phyloP scores from a whole-genome alignment of 2,797 vertebrate genomes.

The Enteromius argenteus region DNA sequence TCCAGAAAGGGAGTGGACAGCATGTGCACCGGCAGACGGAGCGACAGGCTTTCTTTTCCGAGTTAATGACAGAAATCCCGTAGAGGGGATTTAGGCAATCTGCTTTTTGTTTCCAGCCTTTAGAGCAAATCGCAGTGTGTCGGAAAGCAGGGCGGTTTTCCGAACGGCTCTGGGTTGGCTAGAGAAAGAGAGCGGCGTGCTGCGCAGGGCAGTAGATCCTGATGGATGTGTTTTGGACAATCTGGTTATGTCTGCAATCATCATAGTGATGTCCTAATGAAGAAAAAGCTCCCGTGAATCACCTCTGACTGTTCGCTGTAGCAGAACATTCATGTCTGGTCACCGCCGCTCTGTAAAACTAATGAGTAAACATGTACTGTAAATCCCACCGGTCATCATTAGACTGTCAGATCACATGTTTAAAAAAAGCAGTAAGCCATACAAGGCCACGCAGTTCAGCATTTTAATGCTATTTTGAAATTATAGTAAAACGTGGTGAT shows the following conservation, averaged over 20 bases:
- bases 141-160: background rate
- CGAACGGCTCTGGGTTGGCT: slow-evolving; percentile 7
- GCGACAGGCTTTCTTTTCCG: slow-evolving; percentile 9
- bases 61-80: slow-evolving; percentile 35
- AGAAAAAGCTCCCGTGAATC: background rate
- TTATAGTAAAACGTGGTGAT: background rate
- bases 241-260: slow-evolving; percentile 12
- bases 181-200: background rate
- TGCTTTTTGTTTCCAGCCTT: slow-evolving; percentile 38
- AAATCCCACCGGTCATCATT: slow-evolving; percentile 3
- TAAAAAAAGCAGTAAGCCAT: background rate
- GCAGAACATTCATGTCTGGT: background rate
- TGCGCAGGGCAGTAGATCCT: slow-evolving; percentile 10
- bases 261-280: slow-evolving; percentile 19
- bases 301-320: background rate
- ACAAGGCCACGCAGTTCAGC: background rate
- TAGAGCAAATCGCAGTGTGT: slow-evolving; percentile 1
- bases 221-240: slow-evolving; percentile 12
- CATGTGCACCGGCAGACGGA: slow-evolving; percentile 20
- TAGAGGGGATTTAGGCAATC: slow-evolving; percentile 27
- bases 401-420: background rate
- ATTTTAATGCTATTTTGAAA: background rate
- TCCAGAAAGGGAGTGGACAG: background rate
- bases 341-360: background rate
- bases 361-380: background rate